Evolutionary conservation across 2,797 vertebrate species (phyloP), one percentile per base, ranked within the genome.

Genomic region (Streptopelia turtur): DNA sequence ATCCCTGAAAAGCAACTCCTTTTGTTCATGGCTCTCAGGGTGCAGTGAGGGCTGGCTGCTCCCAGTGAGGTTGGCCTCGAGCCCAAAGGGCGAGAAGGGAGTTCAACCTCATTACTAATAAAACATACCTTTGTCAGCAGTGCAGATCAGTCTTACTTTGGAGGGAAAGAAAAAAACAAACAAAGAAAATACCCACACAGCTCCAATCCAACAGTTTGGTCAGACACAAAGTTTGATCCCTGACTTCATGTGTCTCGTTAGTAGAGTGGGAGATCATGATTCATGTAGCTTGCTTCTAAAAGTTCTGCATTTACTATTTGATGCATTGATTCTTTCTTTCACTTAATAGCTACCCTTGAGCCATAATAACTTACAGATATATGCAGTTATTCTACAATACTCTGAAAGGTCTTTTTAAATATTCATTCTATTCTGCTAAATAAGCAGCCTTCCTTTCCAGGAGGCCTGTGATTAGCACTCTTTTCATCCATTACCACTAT

Each of bases 351-450:
- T 86, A 89, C 94, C 95, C 92, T 94, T 89, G 94, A 96, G 94
- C 92, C 87, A 95, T 96, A 95, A 95, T 95, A 94, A 95, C 84
- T 96, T 95, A 85, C 76, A 95, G 90, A 94, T 96, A 94, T 96
- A 94, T 96, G 94, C 94, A 96, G 96, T 95, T 97, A 96, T 96
- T 97, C 95, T 63, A 93, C 92, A 92, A 80, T 94, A 77, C 64
- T 95, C 81, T 93, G 94, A 97, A 95, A 96, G 91, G 85, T 82
- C 95, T 91, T 95, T 96, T 95, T 28, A 97, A 97, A 97, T 96
- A 97, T 96, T 95, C 89, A 96, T 96, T 94, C 93, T 83, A 77
- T 94, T 93, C 93, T 96, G 95, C 93, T 94, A 97, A 96, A 95
- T 96, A 97, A 97, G 96, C 95, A 94, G 74, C 63, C 49, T 66